Conservation (phyloP, 2,888 invertebrate species). For the Lingula anatina region DNA sequence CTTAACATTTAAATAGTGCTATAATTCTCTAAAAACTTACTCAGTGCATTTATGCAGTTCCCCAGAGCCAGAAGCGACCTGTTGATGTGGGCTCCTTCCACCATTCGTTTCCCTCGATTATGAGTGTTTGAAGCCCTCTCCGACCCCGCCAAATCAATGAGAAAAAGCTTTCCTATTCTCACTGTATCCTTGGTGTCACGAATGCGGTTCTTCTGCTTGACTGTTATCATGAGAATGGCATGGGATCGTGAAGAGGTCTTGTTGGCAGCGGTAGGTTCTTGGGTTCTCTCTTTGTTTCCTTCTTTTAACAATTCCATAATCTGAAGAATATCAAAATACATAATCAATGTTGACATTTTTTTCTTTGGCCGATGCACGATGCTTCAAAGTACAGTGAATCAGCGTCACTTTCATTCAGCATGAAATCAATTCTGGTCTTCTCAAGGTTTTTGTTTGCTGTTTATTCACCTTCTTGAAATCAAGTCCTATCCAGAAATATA, state of each 20-base stretch:
- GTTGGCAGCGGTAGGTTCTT: slow-evolving; percentile 92
- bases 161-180: slow-evolving; percentile 59
- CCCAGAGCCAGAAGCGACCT: slow-evolving; percentile 80
- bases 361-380: no score
- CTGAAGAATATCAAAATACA: slow-evolving; percentile 49
- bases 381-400: neutral
- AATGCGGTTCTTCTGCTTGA: slow-evolving; percentile 39
- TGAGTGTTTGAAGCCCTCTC: slow-evolving; percentile 87
- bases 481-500: no score
- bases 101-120: slow-evolving; percentile 69
- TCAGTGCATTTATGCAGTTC: slow-evolving; percentile 93
- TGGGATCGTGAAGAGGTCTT: slow-evolving; percentile 91
- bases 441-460: neutral
- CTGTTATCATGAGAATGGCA: slow-evolving; percentile 74
- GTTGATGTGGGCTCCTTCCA: slow-evolving; percentile 83
- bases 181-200: slow-evolving; percentile 43
- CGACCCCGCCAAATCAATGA: slow-evolving; percentile 93
- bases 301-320: slow-evolving; percentile 76
- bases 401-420: neutral
- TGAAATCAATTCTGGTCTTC: neutral
- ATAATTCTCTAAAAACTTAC: no score
- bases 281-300: slow-evolving; percentile 86
- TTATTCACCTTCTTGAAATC: no score
- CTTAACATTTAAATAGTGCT: no score
- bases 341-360: no score